Evolutionary conservation across 2,888 invertebrate species (phyloP), one percentile per base, ranked within the genome.

Genomic region (Melieria crassipennis): DNA sequence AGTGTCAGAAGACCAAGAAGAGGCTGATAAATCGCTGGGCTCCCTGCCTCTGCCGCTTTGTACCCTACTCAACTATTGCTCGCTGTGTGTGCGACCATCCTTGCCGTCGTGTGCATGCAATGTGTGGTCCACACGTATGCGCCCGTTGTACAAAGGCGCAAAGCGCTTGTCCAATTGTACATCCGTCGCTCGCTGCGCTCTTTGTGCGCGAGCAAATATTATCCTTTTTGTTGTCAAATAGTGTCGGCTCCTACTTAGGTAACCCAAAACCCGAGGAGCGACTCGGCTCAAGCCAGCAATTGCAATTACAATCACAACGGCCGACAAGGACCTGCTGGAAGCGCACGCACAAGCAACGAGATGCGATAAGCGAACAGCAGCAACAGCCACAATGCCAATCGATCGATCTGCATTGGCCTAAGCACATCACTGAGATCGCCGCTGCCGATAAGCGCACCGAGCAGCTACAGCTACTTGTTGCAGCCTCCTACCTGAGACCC

Each of bases 341-440:
- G 57, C 16, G 45, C 46, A 43, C 10, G 58, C 16, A 13, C 43
- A 7, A 45, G 57, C 57, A 67, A 60, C 60, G 13, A 61, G 30
- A 7, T 9, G 56, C 13, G n/a, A 7, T 55, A 65, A 43, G 55
- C 42, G 58, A 42, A 45, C 16, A 60, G 42, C 50, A 42, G 52
- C 48, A 52, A 61, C 30, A 57, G 58, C 13, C n/a, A 66, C 16
- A 65, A 55, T 52, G n/a, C 30, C 30, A 30, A 52, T 45, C 45
- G 7, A 52, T 52, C 52, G 16, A n/a, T 48, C 10, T 61, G n/a
- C 7, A 45, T 4, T 61, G 47, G 50, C 62, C n/a, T 63, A 69
- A 62, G 62, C 69, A 63, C 56, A 63, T 63, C 56, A 63, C 56
- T 10, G 62, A 63, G 69, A 62, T 62, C 56, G 69, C 60, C 58